Evolutionary conservation across 2,797 vertebrate genomes (phyloP).

Genomic region (Geotrypetes seraphini): DNA sequence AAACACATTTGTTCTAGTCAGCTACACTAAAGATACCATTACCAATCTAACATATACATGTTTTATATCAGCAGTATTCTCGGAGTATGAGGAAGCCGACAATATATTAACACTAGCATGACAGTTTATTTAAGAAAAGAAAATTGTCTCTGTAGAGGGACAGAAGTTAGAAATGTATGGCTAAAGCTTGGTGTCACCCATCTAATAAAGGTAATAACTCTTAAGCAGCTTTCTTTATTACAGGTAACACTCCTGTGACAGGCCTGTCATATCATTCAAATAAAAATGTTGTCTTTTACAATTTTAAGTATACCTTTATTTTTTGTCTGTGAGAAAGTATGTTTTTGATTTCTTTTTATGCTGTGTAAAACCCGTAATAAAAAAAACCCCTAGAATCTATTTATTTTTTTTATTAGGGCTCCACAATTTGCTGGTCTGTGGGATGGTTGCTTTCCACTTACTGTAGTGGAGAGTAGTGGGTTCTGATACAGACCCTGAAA

Average conservation of each 20-base stretch:
- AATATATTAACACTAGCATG: conserved; percentile 99
- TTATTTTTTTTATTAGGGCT: conserved; percentile 20
- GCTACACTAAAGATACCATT: conserved; percentile 99
- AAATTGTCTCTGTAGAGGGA: conserved; percentile 97
- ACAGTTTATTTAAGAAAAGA: conserved; percentile 99
- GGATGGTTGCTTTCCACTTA: no score
- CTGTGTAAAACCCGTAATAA: conserved; percentile 29
- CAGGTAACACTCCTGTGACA: conserved; percentile 72
- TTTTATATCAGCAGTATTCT: conserved; percentile 97
- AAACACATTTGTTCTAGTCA: conserved; percentile 99
- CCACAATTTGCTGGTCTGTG: no score
- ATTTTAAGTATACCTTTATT: conserved; percentile 65
- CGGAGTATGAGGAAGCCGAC: conserved; percentile 77
- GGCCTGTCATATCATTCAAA: conserved; percentile 70
- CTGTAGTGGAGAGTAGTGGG: no score
- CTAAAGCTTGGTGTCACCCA: conserved; percentile 78
- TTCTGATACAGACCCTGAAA: no score
- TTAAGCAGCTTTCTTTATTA: conserved; percentile 71
- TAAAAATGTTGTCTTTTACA: conserved; percentile 68
- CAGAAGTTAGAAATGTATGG: conserved; percentile 82
- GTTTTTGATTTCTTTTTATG: conserved; percentile 37
- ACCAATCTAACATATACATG: conserved; percentile 99
- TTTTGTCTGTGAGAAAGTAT: conserved; percentile 47
- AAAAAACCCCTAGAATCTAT: conserved; percentile 38
- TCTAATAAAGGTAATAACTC: conserved; percentile 97